Percentiles rank a stretch among this genome's conserved stretches.
Conservation (phyloP, 2,113 vertebrate species). For the Serinus canaria region DNA sequence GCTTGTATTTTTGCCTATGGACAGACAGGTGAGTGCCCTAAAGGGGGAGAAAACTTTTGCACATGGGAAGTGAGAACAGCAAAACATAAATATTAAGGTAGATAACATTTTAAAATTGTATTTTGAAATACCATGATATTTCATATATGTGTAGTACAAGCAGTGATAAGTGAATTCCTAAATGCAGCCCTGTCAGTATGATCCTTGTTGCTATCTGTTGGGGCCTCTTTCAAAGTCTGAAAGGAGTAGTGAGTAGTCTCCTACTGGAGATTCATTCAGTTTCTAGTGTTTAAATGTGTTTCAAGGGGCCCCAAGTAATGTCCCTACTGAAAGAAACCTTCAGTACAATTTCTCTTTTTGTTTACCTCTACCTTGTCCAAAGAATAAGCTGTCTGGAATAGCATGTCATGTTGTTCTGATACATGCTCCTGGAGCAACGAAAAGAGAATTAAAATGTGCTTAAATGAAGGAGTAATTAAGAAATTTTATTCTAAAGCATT, state of each 20-base stretch:
- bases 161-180: neutral
- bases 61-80: neutral
- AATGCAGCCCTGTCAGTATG: neutral
- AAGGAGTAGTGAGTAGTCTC: neutral
- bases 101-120: neutral
- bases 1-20: slow-evolving; percentile 99
- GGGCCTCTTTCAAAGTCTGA: neutral
- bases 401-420: neutral
- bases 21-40: slow-evolving; percentile 87
- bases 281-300: neutral
- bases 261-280: neutral
- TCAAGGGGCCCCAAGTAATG: neutral
- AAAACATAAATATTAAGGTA: neutral
- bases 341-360: neutral
- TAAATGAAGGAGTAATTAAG: neutral
- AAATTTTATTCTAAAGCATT: neutral
- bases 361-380: neutral
- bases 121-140: neutral
- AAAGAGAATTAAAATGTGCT: neutral
- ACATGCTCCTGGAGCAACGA: neutral
- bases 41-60: neutral
- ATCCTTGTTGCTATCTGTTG: neutral
- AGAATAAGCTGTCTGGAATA: neutral
- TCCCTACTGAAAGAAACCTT: neutral
- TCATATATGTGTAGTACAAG: neutral